phyloP scores from a whole-genome alignment of 2,888 invertebrate species.

The Melanostoma scalare region DNA sequence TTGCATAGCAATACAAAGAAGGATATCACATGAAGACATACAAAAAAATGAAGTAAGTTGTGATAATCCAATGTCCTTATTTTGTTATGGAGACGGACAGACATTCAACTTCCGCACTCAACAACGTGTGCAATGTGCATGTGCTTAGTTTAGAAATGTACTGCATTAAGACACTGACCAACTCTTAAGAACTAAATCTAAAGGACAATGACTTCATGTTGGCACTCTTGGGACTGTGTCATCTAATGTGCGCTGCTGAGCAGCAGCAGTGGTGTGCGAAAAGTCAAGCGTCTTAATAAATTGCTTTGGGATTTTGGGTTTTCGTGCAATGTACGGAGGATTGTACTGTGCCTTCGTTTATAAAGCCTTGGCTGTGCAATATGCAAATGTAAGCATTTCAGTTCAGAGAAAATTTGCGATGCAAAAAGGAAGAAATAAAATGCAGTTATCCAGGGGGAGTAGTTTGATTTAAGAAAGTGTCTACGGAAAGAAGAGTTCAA shows the following conservation, averaged over 20 bases:
- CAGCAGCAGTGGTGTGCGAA: slow-evolving; percentile 80
- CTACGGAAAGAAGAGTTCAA: no score
- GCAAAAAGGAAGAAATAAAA: slow-evolving; percentile 27
- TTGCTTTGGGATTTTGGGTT: slow-evolving; percentile 80
- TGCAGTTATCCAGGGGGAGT: slow-evolving; percentile 13
- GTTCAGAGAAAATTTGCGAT: slow-evolving; percentile 40
- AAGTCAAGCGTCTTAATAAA: slow-evolving; percentile 81
- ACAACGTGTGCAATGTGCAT: background rate
- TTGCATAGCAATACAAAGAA: no score
- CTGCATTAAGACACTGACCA: slow-evolving; percentile 19
- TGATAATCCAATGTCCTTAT: no score
- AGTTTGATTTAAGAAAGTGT: slow-evolving; percentile 1
- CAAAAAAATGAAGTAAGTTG: no score
- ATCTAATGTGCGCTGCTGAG: slow-evolving; percentile 76
- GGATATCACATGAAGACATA: no score
- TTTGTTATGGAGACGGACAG: background rate
- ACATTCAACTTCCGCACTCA: background rate
- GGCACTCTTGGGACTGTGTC: slow-evolving; percentile 29
- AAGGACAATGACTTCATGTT: slow-evolving; percentile 55
- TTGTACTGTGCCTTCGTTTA: slow-evolving; percentile 40
- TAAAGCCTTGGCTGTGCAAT: slow-evolving; percentile 42
- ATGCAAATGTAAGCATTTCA: slow-evolving; percentile 64
- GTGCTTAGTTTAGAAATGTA: background rate
- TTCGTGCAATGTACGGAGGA: slow-evolving; percentile 34
- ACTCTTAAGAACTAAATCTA: slow-evolving; percentile 21